Conservation (phyloP, 2,888 invertebrate species). For the Lamellibrachia columna region DNA sequence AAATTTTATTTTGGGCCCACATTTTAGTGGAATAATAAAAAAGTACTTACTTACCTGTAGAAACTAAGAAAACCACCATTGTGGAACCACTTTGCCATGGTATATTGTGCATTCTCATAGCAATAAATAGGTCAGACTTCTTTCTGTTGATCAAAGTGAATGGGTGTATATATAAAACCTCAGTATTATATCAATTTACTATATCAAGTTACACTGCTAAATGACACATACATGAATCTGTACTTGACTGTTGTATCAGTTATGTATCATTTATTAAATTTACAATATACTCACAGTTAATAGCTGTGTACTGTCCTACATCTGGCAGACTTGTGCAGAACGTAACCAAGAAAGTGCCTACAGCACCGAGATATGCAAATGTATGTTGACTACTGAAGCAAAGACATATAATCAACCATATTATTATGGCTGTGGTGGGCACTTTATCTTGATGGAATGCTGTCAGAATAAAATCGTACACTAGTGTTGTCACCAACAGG, state of each 20-base stretch:
- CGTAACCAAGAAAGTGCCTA: background rate
- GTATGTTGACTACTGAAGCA: background rate
- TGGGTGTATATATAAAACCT: background rate
- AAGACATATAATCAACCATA: background rate
- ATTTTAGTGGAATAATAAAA: too few relatives aligned
- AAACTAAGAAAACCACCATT: background rate
- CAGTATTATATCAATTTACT: background rate
- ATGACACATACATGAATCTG: background rate
- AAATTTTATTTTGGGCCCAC: background rate
- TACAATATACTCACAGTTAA: background rate
- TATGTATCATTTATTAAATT: background rate
- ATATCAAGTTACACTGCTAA: background rate
- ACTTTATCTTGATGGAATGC: background rate
- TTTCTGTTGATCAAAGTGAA: background rate
- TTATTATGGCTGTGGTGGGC: background rate
- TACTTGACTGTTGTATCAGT: background rate
- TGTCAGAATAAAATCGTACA: background rate
- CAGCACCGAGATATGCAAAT: background rate
- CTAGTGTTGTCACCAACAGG: background rate
- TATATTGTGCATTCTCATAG: background rate
- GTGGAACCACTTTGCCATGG: background rate
- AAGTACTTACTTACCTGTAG: background rate
- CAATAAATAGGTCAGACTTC: background rate
- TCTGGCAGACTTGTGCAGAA: background rate
- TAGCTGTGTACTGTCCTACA: background rate